Evolutionary conservation across 2,113 vertebrate species (phyloP), one percentile per base, ranked within the genome.

Genomic region (Callaeas wilsoni): DNA sequence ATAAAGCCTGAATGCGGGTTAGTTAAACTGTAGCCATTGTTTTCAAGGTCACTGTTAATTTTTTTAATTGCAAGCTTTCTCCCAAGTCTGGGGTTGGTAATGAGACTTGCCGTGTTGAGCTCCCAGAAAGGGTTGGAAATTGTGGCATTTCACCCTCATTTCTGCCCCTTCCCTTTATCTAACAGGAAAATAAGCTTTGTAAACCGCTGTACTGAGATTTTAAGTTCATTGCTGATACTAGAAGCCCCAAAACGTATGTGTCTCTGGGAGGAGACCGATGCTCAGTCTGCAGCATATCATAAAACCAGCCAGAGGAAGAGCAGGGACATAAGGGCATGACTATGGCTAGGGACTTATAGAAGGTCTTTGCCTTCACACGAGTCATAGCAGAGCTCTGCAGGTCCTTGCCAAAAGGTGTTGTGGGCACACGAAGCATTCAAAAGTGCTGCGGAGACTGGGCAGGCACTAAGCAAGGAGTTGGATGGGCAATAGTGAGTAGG

Each of bases 41-140:
- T 59, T 87, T 75, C 90, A 95, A 89, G 75, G 73, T 92, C 46
- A 82, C 76, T 87, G 60, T 71, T 94, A 59, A 83, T 90, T 70
- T 87, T 94, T 95, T 96, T 94, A 94, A 87, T 96, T 86, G 85
- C 23, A 73, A 55, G 57, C 71, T 83, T 94, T 90, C 37, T 89
- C 26, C 76, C 74, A 91, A 75, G 49, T 91, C 79, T 88, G 71
- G 79, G 70, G 41, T 35, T 52, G 84, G 75, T 92, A 82, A 89
- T 74, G 71, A 95, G 57, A 93, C 42, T 90, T 84, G 71, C 30
- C 13, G 4, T 7, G 0, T 68, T 1, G 5, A 85, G 46, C 33
- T 83, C 14, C 22, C 21, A 47, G 57, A 57, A 87, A 37, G 32
- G 19, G 41, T 46, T 94, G 90, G 62, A 95, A 93, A 95, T 67